These are phyloP conservation scores for Takifugu rubripes DNA, from an alignment of 2,797 vertebrate genomes.

Conservation along the genomic window DNA sequence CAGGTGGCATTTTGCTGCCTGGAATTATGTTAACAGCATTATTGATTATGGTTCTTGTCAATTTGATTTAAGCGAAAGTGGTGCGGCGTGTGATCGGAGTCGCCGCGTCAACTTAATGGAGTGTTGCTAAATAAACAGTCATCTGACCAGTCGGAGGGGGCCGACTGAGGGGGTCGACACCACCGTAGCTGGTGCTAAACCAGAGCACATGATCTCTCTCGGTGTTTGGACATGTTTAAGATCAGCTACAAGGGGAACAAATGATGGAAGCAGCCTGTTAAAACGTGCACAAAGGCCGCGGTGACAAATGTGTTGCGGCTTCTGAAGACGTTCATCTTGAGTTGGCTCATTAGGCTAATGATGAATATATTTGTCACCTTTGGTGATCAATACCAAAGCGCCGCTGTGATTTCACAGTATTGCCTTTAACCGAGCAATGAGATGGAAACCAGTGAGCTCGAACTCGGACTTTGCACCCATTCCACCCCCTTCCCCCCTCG, in stretches of 20 bases:
- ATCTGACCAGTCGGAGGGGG: constrained; percentile 31
- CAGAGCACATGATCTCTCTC: neutral
- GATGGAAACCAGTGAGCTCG: constrained; percentile 34
- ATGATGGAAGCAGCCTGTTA: too few species aligned
- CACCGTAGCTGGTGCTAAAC: constrained; percentile 2
- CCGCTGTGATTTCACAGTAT: neutral
- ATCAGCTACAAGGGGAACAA: constrained; percentile 14
- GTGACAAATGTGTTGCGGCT: neutral
- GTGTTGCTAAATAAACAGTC: constrained; percentile 61
- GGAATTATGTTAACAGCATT: constrained; percentile 53
- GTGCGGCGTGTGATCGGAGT: constrained; percentile 44
- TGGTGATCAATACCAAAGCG: neutral
- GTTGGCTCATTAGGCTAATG: constrained; percentile 1
- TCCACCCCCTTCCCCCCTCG: constrained; percentile 13
- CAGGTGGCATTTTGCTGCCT: constrained; percentile 43
- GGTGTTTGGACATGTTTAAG: constrained; percentile 1
- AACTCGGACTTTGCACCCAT: constrained; percentile 60
- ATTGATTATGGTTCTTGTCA: constrained; percentile 59
- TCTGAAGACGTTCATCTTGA: neutral
- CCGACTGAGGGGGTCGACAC: constrained; percentile 24
- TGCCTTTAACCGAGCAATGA: constrained; percentile 38
- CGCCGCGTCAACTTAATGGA: constrained; percentile 55
- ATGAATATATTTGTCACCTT: neutral
- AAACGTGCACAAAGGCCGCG: neutral
- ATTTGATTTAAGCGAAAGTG: constrained; percentile 63